Evolutionary conservation across 2,113 vertebrate genomes (phyloP), one percentile per base, ranked within the genome.

Genomic region (Pycnonotus jocosus): DNA sequence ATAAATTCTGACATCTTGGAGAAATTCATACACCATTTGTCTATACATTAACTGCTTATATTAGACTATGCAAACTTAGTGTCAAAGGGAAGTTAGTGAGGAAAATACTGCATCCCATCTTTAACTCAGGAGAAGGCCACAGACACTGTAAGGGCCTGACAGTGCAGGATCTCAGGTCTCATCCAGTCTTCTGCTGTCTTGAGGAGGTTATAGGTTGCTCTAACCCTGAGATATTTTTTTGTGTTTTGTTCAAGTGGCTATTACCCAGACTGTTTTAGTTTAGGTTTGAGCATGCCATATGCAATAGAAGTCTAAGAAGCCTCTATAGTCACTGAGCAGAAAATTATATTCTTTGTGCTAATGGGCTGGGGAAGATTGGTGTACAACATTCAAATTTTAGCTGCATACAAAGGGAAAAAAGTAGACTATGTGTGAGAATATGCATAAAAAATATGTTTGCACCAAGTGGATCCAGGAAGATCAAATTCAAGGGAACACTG

Each of bases 101-200:
- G 28, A 35, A 77, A 83, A 65, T 31, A n/a, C 4, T 65, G 1
- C 19, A 68, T 25, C 12, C 2, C 7, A 68, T 1, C 8, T 53
- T 81, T 65, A 53, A 10, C 4, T 17, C 5, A 70, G 28, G 4
- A 45, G 37, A 83, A 60, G 8, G 8, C 4, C 20, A 35, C 11
- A 37, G 21, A 25, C 1, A 2, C 1, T 7, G 0, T 24, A 61
- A 37, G 5, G 7, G 33, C 6, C 10, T n/a, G 25, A 24, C 3
- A 47, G 20, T 14, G 13, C 19, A 58, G 23, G 21, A 45, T 44
- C 24, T 69, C 35, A 68, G 44, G 6, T 12, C 22, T 64, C 3
- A 1, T 62, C 7, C 6, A 64, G 24, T 2, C 6, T 72, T 77
- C 27, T 60, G 37, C 12, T 71, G 30, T 25, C 9, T 45, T 65